phyloP scores from a whole-genome alignment of 1,140 invertebrate species.

The Plectrocnemia conspersa region DNA sequence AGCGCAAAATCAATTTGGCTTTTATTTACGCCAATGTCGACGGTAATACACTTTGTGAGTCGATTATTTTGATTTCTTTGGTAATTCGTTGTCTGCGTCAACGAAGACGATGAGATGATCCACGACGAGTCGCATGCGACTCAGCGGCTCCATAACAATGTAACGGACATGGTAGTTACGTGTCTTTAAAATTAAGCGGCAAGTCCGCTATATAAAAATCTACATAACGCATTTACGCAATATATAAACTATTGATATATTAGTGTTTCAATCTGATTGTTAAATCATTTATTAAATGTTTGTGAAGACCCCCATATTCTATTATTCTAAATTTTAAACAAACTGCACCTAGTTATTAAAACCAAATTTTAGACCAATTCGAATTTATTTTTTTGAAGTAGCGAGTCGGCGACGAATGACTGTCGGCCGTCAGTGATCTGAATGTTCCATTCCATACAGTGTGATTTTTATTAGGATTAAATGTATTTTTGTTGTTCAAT shows the following conservation, averaged over 20 bases:
- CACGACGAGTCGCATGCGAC: neutral
- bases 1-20: neutral
- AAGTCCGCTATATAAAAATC: too few species aligned
- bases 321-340: neutral
- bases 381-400: neutral
- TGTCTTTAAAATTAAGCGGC: too few species aligned
- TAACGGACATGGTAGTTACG: too few species aligned
- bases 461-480: slow-evolving; percentile 33
- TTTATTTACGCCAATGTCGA: slow-evolving; percentile 28
- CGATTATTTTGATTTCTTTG: slow-evolving; percentile 16
- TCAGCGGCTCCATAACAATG: too few species aligned
- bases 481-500: slow-evolving; percentile 28
- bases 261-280: neutral
- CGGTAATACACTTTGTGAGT: slow-evolving; percentile 26
- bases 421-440: slow-evolving; percentile 25
- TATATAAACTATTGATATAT: neutral
- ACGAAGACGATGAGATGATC: neutral
- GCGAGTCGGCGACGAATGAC: slow-evolving; percentile 1
- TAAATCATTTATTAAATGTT: slow-evolving; percentile 5
- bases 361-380: slow-evolving; percentile 5
- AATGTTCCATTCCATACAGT: slow-evolving; percentile 35
- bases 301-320: neutral
- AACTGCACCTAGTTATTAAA: slow-evolving; percentile 3
- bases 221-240: too few species aligned
- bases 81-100: slow-evolving; percentile 2